Base-by-base conservation (phyloP, 2,113 vertebrate species). In the Anarhynchus alexandrinus region DNA sequence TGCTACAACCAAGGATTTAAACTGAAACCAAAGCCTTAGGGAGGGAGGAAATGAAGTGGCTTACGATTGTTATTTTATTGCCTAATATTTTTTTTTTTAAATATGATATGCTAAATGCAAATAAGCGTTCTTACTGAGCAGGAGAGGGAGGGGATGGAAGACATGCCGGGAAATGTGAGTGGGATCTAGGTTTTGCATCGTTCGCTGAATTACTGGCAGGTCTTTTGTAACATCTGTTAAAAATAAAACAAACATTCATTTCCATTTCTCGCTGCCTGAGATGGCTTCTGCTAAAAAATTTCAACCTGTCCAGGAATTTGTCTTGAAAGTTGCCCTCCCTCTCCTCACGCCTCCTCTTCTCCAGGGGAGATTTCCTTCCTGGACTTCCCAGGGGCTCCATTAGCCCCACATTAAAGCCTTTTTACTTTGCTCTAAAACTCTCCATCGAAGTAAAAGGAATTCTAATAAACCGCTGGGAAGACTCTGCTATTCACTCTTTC, bases 201-300 rank as follows among this genome's bases (percentile, higher is more conserved):
- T 91, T 96, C 58, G 1, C 92, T 91, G 90, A 88, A 81, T 94
- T 96, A 88, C 94, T 97, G 97, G 97, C 94, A 96, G 97, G 96
- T 96, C 96, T 96, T 93, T 94, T 95, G 88, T 94, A 97, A 97
- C 97, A 97, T 97, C 97, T 97, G 97, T 97, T 97, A 94, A 89
- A 96, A 95, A 97, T 97, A 97, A 97, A 97, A 94, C 96, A 96
- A 97, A 96, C 88, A 95, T 94, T 96, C 95, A 73, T 95, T 97
- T 95, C 94, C 92, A 91, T 94, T 90, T 81, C 90, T 94, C 30
- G 14, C 94, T 94, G 95, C 95, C 95, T 97, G 95, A 96, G 94
- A 96, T 96, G 88, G 96, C 94, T 97, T 58, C 96, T 92, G 95
- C 69, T 85, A 92, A 94, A 94, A 95, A 92, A 91, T 95, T 95